phyloP scores from a whole-genome alignment of 2,888 invertebrate genomes.

The Agelastica alni region DNA sequence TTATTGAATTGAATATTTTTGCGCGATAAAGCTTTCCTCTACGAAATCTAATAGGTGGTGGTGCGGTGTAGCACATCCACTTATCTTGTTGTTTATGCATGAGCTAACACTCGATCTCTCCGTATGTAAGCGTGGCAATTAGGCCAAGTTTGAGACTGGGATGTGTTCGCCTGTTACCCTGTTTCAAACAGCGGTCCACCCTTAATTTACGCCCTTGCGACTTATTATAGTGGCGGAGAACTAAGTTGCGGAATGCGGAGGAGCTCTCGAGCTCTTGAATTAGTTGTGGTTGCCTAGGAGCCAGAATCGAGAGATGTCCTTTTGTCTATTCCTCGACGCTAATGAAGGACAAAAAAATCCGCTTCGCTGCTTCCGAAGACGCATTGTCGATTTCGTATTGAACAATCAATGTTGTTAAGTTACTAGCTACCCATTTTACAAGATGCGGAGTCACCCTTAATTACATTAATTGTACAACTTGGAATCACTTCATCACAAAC shows the following conservation, averaged over 20 bases:
- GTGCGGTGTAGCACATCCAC: constrained; percentile 45
- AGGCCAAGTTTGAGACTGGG: constrained; percentile 39
- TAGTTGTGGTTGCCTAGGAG: constrained; percentile 23
- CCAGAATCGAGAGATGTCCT: constrained; percentile 20
- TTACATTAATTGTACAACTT: no score
- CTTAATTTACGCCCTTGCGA: constrained; percentile 34
- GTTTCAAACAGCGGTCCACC: constrained; percentile 31
- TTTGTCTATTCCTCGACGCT: constrained; percentile 13
- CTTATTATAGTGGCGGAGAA: constrained; percentile 27
- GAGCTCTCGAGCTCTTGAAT: constrained; percentile 18
- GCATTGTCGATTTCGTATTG: constrained; percentile 4
- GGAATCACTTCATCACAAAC: no score
- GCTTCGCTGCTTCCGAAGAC: constrained; percentile 11
- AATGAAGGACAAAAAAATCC: constrained; percentile 15
- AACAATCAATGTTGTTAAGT: no score
- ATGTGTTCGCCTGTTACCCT: constrained; percentile 41
- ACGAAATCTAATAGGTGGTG: constrained; percentile 30
- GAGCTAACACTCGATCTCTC: constrained; percentile 50
- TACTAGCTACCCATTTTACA: no score
- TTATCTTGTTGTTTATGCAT: constrained; percentile 57
- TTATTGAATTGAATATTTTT: constrained; percentile 12
- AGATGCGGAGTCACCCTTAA: no score
- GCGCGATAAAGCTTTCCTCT: constrained; percentile 3
- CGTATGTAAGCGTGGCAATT: constrained; percentile 51
- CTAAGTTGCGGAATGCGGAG: constrained; percentile 26